These are phyloP conservation scores for Otis tarda DNA, from an alignment of 2,113 vertebrate species.

Conservation along the genomic window DNA sequence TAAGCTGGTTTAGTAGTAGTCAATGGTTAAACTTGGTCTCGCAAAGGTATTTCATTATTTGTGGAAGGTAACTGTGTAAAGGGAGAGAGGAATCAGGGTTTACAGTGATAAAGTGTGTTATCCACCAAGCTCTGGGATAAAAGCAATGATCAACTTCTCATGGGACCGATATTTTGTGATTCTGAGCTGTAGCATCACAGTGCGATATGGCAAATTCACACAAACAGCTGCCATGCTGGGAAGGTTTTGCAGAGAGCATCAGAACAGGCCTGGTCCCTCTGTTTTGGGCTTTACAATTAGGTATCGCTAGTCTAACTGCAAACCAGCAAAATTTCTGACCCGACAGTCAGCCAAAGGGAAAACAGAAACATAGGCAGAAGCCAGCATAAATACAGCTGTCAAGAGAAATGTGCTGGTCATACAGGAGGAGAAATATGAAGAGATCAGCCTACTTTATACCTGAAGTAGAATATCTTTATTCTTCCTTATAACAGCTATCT, in stretches of 20 bases:
- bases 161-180: neutral
- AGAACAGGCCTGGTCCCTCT: neutral
- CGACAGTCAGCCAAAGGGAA: neutral
- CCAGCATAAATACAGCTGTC: neutral
- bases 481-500: neutral
- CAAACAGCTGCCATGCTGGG: neutral
- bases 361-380: neutral
- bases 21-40: neutral
- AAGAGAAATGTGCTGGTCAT: neutral
- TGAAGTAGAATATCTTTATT: conserved; percentile 8
- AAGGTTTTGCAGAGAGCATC: neutral
- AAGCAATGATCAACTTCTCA: neutral
- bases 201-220: neutral
- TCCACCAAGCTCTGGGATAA: neutral
- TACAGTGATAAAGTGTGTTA: neutral
- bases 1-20: neutral
- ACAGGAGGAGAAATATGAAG: neutral
- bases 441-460: neutral
- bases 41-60: neutral
- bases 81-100: neutral
- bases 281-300: neutral
- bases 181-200: neutral
- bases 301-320: neutral
- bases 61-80: neutral
- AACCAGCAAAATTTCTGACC: neutral